Base-by-base conservation (phyloP, 2,888 invertebrate species). In the Rhimphoctona megacephalus region DNA sequence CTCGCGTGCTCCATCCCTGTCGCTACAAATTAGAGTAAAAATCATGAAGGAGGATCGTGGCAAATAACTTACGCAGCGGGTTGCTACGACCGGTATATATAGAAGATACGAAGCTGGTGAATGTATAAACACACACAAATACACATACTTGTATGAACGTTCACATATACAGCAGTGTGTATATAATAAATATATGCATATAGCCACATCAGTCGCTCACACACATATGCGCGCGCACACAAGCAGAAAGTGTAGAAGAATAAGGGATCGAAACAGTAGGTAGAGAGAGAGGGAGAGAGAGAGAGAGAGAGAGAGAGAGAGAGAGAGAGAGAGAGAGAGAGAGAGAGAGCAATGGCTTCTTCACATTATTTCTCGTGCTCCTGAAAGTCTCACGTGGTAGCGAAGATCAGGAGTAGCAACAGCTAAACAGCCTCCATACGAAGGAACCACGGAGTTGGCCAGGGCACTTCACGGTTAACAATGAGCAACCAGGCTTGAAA, bases 11-110 rank as follows among this genome's bases (percentile, higher is more conserved):
- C 90, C 91, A 90, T 91, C 91, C 91, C 92, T 94, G 94, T 94
- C 94, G 92, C 92, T 92, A 92, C 94, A 92, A 94, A 94, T 94
- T 94, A 94, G 93, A 92, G 93, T 93, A 91, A 93, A 93, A 93
- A 92, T 93, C 92, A 92, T 92, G 92, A 92, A 93, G 92, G 90
- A 91, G 93, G 92, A 94, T 94, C 92, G 92, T 92, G 92, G 91
- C 91, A 92, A 93, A 94, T 93, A 94, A 92, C 92, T 92, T 90
- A 91, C 93, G 83, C 93, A 92, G 94, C 93, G 90, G 94, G 93
- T 92, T 91, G 90, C 90, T 90, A 88, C 85, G 83, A 79, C 66
- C 88, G 73, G 73, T 81, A 74, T 78, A 78, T 78, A 80, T 70
- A 70, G 57, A 43, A n/a, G 49, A 77, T 72, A 54, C 70, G 43